Evolutionary conservation across 1,140 invertebrate genomes (phyloP), one percentile per base, ranked within the genome.

Genomic region (Marisa cornuarietis): DNA sequence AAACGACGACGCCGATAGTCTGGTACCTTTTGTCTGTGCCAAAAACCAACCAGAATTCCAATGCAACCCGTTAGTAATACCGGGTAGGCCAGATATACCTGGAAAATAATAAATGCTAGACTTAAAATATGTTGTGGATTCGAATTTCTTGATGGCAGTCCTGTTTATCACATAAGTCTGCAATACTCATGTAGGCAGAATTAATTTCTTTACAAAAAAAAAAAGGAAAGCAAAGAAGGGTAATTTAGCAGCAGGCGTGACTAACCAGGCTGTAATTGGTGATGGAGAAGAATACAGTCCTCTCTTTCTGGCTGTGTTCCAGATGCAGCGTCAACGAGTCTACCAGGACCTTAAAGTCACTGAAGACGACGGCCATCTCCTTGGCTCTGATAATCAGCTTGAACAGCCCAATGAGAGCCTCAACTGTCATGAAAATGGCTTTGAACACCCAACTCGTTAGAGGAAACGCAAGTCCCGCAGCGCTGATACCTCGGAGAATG

Each of bases 1-100:
- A 49, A n/a, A 8, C 71, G 49, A 73, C 51, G 51, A 52, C 42
- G 71, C 51, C 51, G 71, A 52, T n/a, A 4, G 42, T 14, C 8
- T 8, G 51, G 16, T 13, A 52, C 16, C 8, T 52, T 22, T 5
- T 52, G 71, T 22, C 71, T 51, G 42, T 73, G 42, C 71, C 71
- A 73, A 49, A 73, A 73, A 5, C 71, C 71, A 22, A n/a, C 49
- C 71, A 73, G 20, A 42, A 73, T 52, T 24, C 71, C 71, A 13
- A 73, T 52, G 52, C 71, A 51, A 9, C 71, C 71, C 71, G 71
- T 73, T 52, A 73, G 9, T 24, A 73, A 49, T 51, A 49, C 71
- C 24, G 71, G 71, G 71, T 73, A 73, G 5, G 71, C 71, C 71
- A 73, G 71, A 52, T 73, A 73, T 9, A 73, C 49, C 71, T 73